A percentile compares a stretch with the other conserved stretches of the same genome.
These are phyloP conservation scores for Plebejus argus DNA, from an alignment of 2,888 invertebrate species.

Conservation along the genomic window DNA sequence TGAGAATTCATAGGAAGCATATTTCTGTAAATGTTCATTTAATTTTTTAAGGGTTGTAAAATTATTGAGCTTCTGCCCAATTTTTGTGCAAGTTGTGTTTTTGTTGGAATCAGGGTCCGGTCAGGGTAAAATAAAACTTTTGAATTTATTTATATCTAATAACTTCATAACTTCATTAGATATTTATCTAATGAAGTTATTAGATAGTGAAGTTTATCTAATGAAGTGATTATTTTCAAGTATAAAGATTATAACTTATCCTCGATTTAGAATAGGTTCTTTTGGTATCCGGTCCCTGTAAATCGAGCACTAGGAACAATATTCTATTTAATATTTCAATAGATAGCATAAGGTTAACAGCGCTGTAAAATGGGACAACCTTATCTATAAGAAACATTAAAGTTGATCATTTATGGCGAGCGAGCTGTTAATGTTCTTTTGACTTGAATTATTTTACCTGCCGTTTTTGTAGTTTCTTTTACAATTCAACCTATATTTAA, in stretches of 20 bases:
- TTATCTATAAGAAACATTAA: slow-evolving; percentile 23
- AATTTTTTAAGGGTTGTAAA: slow-evolving; percentile 4
- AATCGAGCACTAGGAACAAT: background rate
- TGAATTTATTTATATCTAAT: no score
- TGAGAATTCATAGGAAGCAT: slow-evolving; percentile 19
- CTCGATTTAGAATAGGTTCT: no score
- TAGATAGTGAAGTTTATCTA: no score
- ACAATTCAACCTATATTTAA: slow-evolving; percentile 10
- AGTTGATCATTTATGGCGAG: slow-evolving; percentile 28
- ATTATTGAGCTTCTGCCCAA: background rate
- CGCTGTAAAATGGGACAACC: slow-evolving; percentile 20
- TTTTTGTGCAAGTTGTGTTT: slow-evolving; percentile 1
- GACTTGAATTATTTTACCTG: slow-evolving; percentile 24
- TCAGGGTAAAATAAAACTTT: background rate
- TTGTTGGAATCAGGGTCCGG: background rate
- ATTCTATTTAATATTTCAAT: slow-evolving; percentile 24
- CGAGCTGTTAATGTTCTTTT: slow-evolving; percentile 27
- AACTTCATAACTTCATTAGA: no score
- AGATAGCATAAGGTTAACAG: slow-evolving; percentile 17
- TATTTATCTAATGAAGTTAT: no score
- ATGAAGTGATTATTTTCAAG: no score
- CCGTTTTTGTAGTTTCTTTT: slow-evolving; percentile 18
- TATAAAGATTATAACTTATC: no score
- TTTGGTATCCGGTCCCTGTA: background rate
- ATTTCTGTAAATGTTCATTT: slow-evolving; percentile 9